Percentiles rank a stretch among this genome's conserved stretches.
Evolutionary conservation across 2,888 invertebrate species (phyloP).

Genomic region (Pterobdella sp.): DNA sequence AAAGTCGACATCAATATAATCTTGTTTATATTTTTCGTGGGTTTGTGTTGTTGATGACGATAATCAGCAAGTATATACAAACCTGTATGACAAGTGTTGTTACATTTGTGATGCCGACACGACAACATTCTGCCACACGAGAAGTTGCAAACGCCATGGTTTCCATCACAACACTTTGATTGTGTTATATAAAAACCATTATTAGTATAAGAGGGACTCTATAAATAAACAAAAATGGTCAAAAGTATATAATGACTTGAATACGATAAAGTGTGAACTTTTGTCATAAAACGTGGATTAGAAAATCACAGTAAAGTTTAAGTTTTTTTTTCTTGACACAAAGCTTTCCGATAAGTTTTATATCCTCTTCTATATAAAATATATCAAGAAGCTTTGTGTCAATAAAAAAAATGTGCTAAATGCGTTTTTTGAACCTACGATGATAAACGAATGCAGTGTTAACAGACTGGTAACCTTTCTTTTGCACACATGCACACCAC

Average conservation of each 20-base stretch:
- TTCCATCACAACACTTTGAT: conserved; percentile 70
- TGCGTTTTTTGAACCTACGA: neutral
- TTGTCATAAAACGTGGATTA: no score
- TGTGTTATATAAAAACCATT: no score
- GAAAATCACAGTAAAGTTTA: no score
- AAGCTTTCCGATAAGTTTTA: no score
- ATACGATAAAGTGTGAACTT: neutral
- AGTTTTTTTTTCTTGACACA: no score
- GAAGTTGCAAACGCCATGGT: conserved; percentile 57
- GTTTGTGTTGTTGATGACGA: neutral
- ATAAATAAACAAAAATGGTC: neutral
- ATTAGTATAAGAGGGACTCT: no score
- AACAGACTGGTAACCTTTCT: conserved; percentile 59
- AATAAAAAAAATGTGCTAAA: no score
- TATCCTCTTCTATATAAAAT: no score
- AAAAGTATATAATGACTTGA: conserved; percentile 7
- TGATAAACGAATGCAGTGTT: neutral
- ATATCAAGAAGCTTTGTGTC: no score
- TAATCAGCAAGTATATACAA: neutral
- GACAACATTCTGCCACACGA: conserved; percentile 69
- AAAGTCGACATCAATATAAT: neutral
- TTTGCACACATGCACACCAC: conserved; percentile 79
- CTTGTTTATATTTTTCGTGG: neutral
- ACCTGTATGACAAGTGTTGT: conserved; percentile 68
- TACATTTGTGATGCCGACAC: conserved; percentile 80